phyloP scores from a whole-genome alignment of 2,113 vertebrate genomes.

The Agelaius phoeniceus region DNA sequence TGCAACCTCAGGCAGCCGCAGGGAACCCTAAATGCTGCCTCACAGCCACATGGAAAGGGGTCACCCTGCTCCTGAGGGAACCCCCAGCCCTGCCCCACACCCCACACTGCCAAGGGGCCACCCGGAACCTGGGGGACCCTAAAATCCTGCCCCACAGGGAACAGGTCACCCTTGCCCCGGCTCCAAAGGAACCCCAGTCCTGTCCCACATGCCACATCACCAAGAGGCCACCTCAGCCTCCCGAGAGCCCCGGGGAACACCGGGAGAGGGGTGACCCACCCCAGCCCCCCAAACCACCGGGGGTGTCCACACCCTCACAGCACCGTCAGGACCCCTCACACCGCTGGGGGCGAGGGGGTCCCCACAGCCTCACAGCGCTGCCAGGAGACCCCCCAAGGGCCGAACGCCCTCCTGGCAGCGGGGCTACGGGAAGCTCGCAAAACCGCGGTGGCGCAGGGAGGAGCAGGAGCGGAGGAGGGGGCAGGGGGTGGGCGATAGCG shows the following conservation, averaged over 20 bases:
- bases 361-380: background rate
- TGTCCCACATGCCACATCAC: background rate
- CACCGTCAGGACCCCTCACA: background rate
- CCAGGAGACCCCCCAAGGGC: too few relatives aligned
- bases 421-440: too few relatives aligned
- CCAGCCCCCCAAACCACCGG: background rate
- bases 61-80: background rate
- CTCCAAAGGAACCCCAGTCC: background rate
- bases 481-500: background rate
- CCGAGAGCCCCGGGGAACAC: too few relatives aligned
- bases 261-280: background rate
- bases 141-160: background rate
- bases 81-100: background rate
- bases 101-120: background rate
- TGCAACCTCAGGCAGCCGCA: background rate
- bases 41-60: rapidly evolving
- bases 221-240: background rate
- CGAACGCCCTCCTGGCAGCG: background rate
- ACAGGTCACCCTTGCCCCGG: rapidly evolving
- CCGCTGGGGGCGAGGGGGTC: background rate
- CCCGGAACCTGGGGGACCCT: background rate
- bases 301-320: background rate
- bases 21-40: background rate
- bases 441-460: background rate
- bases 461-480: background rate